Evolutionary conservation across 1,140 invertebrate species (phyloP), one percentile per base, ranked within the genome.

Genomic region (Zaprionus ornatus): DNA sequence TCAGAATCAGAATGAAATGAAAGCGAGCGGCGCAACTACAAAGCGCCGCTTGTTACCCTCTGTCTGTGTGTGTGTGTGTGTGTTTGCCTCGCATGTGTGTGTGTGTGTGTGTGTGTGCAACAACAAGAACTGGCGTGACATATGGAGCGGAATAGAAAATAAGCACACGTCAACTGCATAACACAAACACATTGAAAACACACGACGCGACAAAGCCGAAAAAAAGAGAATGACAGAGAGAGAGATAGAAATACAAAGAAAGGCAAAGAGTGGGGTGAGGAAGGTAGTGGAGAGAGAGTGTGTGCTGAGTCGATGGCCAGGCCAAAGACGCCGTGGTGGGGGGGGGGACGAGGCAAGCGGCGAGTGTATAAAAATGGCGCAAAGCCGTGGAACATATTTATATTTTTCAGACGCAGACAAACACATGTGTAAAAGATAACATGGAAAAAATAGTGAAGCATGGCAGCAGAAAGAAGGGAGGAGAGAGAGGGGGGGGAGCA

Each of bases 121-220:
- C 42, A 45, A 52, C 42, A 64, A 63, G 40, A 45, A 40, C 65
- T 75, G 82, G 85, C 75, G 78, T 90, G 82, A 84, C 85, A 90
- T 90, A 90, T 90, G 85, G 85, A 90, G 85, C 85, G 76, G 81
- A 90, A 90, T 84, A 82, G 85, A 90, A 90, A 90, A 90, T 90
- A 90, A 90, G 85, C 81, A 83, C 85, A 90, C 85, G 85, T 90
- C 85, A 90, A 90, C 82, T 90, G 85, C 85, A 90, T 82, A 82
- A 80, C 81, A 90, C 85, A 79, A 90, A 82, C 85, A 90, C 79
- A 84, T 80, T 79, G 57, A 79, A 83, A 88, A 88, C 74, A 90
- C 65, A 84, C 85, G 72, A 84, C 72, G 77, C 83, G 80, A 83
- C 84, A 87, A 83, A 88, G 67, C 80, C 77, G 52, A 77, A 68